Evolutionary conservation across 23 tunicate genomes (phyloP).

Genomic region (Trididemnum clinides): DNA sequence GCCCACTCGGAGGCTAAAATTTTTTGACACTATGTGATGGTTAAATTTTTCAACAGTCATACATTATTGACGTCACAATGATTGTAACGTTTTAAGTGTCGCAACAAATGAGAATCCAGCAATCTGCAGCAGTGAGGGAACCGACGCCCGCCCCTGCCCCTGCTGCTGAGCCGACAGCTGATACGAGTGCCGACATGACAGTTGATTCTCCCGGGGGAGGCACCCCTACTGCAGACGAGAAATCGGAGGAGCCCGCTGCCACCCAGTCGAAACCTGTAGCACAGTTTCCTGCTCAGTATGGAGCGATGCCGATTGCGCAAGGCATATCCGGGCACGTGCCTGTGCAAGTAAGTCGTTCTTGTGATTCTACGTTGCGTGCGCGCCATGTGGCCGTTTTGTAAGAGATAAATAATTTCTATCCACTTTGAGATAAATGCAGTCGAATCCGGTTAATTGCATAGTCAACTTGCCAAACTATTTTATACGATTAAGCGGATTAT

Average conservation of each 20-base stretch:
- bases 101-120: slow-evolving; percentile 52
- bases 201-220: slow-evolving; percentile 7
- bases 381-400: no score
- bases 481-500: no score
- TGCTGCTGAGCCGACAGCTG: neutral
- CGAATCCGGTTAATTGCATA: no score
- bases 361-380: no score
- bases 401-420: no score
- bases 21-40: no score
- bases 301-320: slow-evolving; percentile 58
- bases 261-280: neutral
- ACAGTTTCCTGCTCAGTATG: slow-evolving; percentile 48
- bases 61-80: no score
- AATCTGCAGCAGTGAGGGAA: slow-evolving; percentile 3
- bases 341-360: slow-evolving; percentile 35
- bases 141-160: slow-evolving; percentile 22
- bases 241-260: slow-evolving; percentile 14
- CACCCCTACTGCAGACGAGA: slow-evolving; percentile 79
- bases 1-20: no score
- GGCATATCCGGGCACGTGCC: slow-evolving; percentile 67
- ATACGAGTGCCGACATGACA: slow-evolving; percentile 13
- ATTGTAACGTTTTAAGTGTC: no score
- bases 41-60: no score
- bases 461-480: no score
- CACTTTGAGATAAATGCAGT: no score